phyloP scores from a whole-genome alignment of 2,888 invertebrate species.

The Scelioninae gen. 1 region DNA sequence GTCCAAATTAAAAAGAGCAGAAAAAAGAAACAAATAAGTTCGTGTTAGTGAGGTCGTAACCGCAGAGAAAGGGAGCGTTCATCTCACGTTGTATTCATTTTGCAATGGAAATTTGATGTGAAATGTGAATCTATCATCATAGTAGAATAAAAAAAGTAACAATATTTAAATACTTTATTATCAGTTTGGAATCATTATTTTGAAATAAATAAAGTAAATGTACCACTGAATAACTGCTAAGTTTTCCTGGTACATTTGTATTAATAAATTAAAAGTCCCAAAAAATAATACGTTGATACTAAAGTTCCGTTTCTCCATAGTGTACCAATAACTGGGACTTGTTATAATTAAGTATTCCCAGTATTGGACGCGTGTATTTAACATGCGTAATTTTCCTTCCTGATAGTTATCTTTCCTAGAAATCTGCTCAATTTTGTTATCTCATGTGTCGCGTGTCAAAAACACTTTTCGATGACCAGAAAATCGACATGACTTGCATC shows the following conservation, averaged over 20 bases:
- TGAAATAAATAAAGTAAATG: too few relatives aligned
- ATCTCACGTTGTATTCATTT: neutral
- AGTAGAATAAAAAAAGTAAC: too few relatives aligned
- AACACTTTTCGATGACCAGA: slow-evolving; percentile 32
- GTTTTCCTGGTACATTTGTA: too few relatives aligned
- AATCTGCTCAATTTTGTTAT: slow-evolving; percentile 5
- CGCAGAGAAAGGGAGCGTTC: slow-evolving; percentile 30
- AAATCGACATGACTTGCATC: slow-evolving; percentile 15
- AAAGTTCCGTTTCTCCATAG: slow-evolving; percentile 9
- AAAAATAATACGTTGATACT: neutral
- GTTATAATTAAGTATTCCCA: slow-evolving; percentile 22
- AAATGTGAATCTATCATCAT: too few relatives aligned
- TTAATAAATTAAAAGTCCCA: neutral
- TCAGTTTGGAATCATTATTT: too few relatives aligned
- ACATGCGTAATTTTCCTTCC: slow-evolving; percentile 32
- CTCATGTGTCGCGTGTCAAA: slow-evolving; percentile 11
- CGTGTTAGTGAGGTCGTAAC: slow-evolving; percentile 83
- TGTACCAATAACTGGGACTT: slow-evolving; percentile 21
- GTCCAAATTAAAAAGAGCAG: slow-evolving; percentile 85
- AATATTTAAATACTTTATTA: too few relatives aligned
- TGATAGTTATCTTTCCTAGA: slow-evolving; percentile 1
- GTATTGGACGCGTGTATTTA: slow-evolving; percentile 23
- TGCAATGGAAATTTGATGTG: too few relatives aligned
- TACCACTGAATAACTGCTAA: too few relatives aligned
- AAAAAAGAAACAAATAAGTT: slow-evolving; percentile 85